Evolutionary conservation across 2,113 vertebrate genomes (phyloP), one percentile per base, ranked within the genome.

Genomic region (Hassar affinis): DNA sequence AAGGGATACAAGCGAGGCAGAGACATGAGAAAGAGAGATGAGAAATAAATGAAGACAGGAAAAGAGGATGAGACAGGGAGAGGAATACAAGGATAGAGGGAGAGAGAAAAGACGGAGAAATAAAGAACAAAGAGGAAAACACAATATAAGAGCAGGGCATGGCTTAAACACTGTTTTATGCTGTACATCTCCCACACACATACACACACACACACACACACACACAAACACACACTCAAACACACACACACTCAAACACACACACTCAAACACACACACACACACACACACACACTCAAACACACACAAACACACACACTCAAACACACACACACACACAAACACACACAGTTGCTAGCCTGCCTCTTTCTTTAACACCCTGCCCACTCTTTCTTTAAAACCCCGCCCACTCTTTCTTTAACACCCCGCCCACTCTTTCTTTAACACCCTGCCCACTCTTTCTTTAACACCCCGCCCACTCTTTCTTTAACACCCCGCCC

Each of bases 31-130:
- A 3, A 86, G 79, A 89, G 76, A 88, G 89, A 62, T 78, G 61
- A 64, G 84, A 47, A 79, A 84, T 89, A 85, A 87, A 88, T 81
- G 89, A 78, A 85, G 87, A 90, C 27, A 38, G 71, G 30, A 22
- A 27, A 35, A 52, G 11, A 35, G 22, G 57, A 54, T 72, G 57
- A 49, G 49, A 82, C 17, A 38, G 14, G n/a, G 22, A 27, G 45
- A 75, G 8, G 6, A 33, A 80, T 3, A 47, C 62, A 57, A 9
- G 15, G 4, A 64, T 18, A 54, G 25, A 38, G 22, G 22, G 20
- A 22, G 49, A 71, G 54, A 38, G 33, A 27, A 22, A 12, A 22
- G 18, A 10, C 20, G 62, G 2, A 71, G 51, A 35, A n/a, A n/a
- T n/a, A n/a, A 14, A 56, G 66, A 56, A 30, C 2, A 51, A 1